Evolutionary conservation across 2,888 invertebrate species (phyloP), one percentile per base, ranked within the genome.

Genomic region (Brenthis ino): DNA sequence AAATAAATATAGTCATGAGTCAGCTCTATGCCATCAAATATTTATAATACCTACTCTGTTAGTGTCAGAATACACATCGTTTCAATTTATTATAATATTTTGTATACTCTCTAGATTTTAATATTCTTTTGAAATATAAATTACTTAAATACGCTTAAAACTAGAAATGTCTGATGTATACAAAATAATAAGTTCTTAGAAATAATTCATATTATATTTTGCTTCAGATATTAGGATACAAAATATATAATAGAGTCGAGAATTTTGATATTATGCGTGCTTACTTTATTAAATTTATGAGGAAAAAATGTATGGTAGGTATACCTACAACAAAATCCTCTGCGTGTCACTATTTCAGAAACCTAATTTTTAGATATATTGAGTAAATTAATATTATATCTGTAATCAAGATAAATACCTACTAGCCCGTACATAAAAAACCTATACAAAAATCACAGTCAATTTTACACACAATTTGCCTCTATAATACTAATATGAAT

Each of bases 81-180:
- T 1, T 28, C 5, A 24, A 48, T 24, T 43, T 13, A 47, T 24
- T 48, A 37, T 20, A 48, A 14, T n/a, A 50, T 60, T 28, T 60
- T 28, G 16, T 11, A 50, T 50, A 12, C n/a, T 57, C 28, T 14
- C 48, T 28, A 50, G 2, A n/a, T 6, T 2, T 12, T 60, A 60
- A n/a, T 60, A 28, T 50, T 60, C n/a, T 50, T 60, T 60, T 60
- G 12, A 60, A 28, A 28, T 28, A n/a, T 28, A 28, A 50, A 58
- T 20, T 60, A 28, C 48, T 11, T 28, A 50, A 60, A 28, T 50
- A n/a, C n/a, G 48, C 12, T 60, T n/a, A 6, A 6, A 33, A 33
- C 47, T 48, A 48, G 28, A 60, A 60, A 60, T 6, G 28, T 50
- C n/a, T 60, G 14, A 28, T 13, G 48, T 50, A 20, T 20, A 28